Conservation (phyloP, 2,797 vertebrate genomes). For the Pachyuromys duprasi region DNA sequence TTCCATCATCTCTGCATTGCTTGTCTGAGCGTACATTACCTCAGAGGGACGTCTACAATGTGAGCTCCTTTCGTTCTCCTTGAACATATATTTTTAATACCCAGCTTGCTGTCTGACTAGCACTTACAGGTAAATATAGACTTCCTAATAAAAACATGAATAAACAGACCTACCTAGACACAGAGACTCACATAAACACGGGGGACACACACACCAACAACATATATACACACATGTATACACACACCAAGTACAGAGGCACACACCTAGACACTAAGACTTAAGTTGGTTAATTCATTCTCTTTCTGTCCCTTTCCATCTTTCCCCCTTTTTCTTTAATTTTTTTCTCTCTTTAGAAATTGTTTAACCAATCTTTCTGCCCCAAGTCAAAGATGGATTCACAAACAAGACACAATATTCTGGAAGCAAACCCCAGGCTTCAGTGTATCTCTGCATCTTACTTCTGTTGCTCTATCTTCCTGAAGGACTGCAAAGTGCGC, state of each 20-base stretch:
- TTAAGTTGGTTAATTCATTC: not conserved
- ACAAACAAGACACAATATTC: not conserved
- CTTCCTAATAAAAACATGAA: not conserved
- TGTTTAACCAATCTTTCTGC: not conserved
- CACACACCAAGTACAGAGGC: fast-evolving
- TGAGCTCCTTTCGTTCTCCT: not conserved
- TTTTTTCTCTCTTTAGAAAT: not conserved
- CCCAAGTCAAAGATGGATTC: not conserved
- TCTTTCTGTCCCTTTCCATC: too few species aligned
- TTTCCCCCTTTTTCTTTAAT: not conserved
- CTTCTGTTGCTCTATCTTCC: not conserved
- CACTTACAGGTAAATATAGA: not conserved
- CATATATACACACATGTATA: fast-evolving
- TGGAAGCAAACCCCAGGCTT: not conserved
- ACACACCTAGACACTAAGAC: not conserved
- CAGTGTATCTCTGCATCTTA: not conserved
- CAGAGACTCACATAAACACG: not conserved
- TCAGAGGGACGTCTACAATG: not conserved
- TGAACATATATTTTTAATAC: not conserved
- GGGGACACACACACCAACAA: not conserved
- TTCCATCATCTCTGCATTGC: not conserved
- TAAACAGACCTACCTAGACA: not conserved
- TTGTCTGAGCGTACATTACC: not conserved
- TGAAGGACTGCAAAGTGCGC: not conserved
- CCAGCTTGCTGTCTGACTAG: not conserved